Evolutionary conservation across 2,797 vertebrate genomes (phyloP).

Genomic region (Mormyrus proboscirostris): DNA sequence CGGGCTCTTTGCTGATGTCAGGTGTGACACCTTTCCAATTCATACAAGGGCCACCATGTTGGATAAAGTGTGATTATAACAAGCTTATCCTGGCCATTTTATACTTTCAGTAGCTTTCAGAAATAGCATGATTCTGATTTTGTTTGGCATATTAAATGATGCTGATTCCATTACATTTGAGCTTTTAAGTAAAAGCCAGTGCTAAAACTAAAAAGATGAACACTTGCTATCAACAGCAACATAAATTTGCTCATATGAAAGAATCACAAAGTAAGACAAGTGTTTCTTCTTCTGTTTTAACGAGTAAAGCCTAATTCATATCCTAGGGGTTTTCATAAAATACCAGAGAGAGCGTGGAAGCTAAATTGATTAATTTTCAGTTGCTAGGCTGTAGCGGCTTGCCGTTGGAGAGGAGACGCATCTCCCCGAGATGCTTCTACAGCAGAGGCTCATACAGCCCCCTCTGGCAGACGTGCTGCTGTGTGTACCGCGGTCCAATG

Average conservation of each 20-base stretch:
- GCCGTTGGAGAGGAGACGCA: neutral
- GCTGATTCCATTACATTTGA: neutral
- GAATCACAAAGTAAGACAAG: neutral
- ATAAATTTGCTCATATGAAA: conserved; percentile 8
- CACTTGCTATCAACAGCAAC: neutral
- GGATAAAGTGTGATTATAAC: conserved; percentile 13
- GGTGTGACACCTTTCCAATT: neutral
- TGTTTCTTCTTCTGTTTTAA: conserved; percentile 4
- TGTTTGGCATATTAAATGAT: neutral
- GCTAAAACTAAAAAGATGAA: neutral
- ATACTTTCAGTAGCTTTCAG: conserved; percentile 9
- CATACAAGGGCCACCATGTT: neutral
- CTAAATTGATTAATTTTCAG: conserved; percentile 13
- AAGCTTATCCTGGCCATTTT: conserved; percentile 12
- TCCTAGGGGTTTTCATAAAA: conserved; percentile 15
- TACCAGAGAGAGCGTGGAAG: neutral
- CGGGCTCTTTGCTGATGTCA: neutral
- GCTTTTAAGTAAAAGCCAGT: neutral
- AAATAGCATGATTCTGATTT: conserved; percentile 7
- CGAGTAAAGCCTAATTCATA: conserved; percentile 13
- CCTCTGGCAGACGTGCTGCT: neutral
- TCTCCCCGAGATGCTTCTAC: neutral
- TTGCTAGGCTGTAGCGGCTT: neutral
- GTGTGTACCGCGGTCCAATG: neutral
- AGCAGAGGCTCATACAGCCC: neutral